Evolutionary conservation across 1,140 invertebrate genomes (phyloP).

Genomic region (Drosophila saltans): DNA sequence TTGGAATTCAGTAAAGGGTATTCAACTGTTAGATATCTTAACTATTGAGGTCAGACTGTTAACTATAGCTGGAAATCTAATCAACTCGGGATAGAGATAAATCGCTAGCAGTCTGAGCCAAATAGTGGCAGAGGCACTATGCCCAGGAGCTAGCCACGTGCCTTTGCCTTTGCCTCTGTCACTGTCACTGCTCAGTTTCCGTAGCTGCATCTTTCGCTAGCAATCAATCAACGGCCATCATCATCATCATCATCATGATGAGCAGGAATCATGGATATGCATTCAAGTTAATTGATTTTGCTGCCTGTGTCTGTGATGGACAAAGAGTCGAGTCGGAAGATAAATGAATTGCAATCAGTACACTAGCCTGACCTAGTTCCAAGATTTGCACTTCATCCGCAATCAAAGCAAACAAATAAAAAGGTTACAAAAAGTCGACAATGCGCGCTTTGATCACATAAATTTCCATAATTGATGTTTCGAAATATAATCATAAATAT

Average conservation of each 20-base stretch:
- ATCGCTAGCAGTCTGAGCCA: background rate
- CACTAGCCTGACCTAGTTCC: constrained; percentile 62
- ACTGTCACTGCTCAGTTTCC: background rate
- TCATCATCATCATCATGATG: constrained; percentile 28
- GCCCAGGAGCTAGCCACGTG: constrained; percentile 5
- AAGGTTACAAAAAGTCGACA: constrained; percentile 66
- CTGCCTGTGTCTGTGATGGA: constrained; percentile 13
- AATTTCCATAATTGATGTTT: constrained; percentile 34
- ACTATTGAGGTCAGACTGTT: background rate
- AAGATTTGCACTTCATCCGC: constrained; percentile 10
- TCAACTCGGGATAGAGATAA: constrained; percentile 4
- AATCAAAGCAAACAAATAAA: constrained; percentile 4
- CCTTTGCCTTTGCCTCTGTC: background rate
- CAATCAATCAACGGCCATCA: constrained; percentile 58
- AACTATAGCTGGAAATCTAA: constrained; percentile 6
- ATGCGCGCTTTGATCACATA: constrained; percentile 53
- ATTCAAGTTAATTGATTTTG: constrained; percentile 52
- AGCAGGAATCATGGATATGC: constrained; percentile 46
- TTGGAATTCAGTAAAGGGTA: background rate
- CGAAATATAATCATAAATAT: constrained; percentile 16
- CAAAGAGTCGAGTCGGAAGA: constrained; percentile 26
- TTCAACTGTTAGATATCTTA: background rate
- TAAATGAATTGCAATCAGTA: constrained; percentile 64
- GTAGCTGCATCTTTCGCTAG: constrained; percentile 25
- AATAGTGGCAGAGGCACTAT: background rate